These are phyloP conservation scores for Drosophila azteca DNA, from an alignment of 1,140 invertebrate species.

Conservation along the genomic window DNA sequence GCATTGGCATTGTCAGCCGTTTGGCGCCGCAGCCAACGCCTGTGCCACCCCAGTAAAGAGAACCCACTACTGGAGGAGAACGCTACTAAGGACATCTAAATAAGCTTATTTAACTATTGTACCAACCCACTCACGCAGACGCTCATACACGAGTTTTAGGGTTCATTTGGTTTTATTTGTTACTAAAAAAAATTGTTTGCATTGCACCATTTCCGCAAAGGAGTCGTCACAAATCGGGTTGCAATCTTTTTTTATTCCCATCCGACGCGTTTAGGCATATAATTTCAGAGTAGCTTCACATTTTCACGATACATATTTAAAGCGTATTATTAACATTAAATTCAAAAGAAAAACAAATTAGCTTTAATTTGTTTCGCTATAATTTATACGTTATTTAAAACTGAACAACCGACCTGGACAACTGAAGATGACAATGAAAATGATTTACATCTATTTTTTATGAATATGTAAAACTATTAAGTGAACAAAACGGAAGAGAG, in stretches of 20 bases:
- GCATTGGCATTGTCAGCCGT: conserved; percentile 86
- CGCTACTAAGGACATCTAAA: conserved; percentile 51
- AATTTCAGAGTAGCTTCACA: conserved; percentile 2
- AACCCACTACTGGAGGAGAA: conserved; percentile 1
- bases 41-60: conserved; percentile 47
- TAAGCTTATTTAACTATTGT: conserved; percentile 27
- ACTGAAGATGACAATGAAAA: conserved; percentile 31
- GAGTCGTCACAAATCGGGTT: background rate
- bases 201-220: conserved; percentile 8
- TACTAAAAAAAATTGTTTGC: conserved; percentile 18
- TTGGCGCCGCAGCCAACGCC: conserved; percentile 86
- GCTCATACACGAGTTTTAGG: conserved; percentile 25
- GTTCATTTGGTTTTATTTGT: conserved; percentile 36
- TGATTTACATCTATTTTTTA: conserved; percentile 56
- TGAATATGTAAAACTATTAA: conserved; percentile 57
- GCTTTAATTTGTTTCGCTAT: conserved; percentile 26
- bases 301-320: too few relatives aligned
- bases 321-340: conserved; percentile 62
- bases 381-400: conserved; percentile 27
- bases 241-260: background rate
- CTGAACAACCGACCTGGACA: conserved; percentile 21
- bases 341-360: conserved; percentile 30
- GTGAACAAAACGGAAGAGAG: conserved; percentile 28
- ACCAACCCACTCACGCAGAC: conserved; percentile 12
- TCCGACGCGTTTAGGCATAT: conserved; percentile 22